Percentiles rank a stretch among this genome's conserved stretches.
Evolutionary conservation across 2,888 invertebrate genomes (phyloP).

Genomic region (Pycnomerus fuliginosus): DNA sequence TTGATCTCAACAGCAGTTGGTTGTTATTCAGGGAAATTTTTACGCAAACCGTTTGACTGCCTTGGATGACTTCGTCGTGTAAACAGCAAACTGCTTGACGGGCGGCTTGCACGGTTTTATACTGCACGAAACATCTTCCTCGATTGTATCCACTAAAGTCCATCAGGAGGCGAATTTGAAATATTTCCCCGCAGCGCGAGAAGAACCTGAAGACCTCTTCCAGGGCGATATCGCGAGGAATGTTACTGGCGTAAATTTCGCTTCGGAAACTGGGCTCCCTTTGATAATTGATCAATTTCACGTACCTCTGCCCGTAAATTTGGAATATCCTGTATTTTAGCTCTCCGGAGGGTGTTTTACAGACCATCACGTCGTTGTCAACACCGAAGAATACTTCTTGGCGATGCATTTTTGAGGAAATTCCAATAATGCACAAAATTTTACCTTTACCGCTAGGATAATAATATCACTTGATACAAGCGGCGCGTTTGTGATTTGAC

Average conservation of each 20-base stretch:
- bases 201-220: conserved; percentile 73
- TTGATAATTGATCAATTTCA: conserved; percentile 6
- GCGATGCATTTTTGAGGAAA: too few relatives aligned
- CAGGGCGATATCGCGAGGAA: conserved; percentile 73
- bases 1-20: conserved; percentile 64
- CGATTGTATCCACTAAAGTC: conserved; percentile 74
- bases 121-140: conserved; percentile 70
- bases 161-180: conserved; percentile 78
- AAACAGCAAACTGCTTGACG: conserved; percentile 62
- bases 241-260: conserved; percentile 73
- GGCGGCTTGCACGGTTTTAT: conserved; percentile 59
- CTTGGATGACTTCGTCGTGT: conserved; percentile 66
- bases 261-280: conserved; percentile 61
- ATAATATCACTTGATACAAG: too few relatives aligned
- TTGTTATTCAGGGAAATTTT: conserved; percentile 78
- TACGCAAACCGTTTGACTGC: conserved; percentile 66
- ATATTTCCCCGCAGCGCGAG: conserved; percentile 62
- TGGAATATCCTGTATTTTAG: conserved; percentile 11
- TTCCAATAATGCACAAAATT: too few relatives aligned
- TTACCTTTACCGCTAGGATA: too few relatives aligned
- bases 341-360: not conserved
- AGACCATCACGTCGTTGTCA: not conserved
- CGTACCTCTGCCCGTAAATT: conserved; percentile 9
- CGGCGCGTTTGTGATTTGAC: too few relatives aligned
- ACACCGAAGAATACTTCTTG: not conserved